Conservation (phyloP, 2,797 vertebrate species). For the Meriones psammophilus region DNA sequence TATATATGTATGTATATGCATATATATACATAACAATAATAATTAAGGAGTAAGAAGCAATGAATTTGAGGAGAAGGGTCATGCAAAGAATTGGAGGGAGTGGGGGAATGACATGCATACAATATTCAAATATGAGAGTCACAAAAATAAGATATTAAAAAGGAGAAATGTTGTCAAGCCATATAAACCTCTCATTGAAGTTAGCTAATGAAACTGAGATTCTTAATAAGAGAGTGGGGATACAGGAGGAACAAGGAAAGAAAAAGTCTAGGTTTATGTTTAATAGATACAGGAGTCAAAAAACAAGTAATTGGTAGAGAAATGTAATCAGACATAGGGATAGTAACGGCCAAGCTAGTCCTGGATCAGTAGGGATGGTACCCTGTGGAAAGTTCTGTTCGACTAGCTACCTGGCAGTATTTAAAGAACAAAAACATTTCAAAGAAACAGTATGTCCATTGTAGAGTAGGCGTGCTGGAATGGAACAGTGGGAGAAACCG, state of each 20-base stretch:
- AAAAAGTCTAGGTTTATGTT: neutral
- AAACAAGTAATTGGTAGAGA: neutral
- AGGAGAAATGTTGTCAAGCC: neutral
- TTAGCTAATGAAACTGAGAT: neutral
- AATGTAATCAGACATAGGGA: neutral
- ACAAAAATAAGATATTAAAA: neutral
- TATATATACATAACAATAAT: neutral
- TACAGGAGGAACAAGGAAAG: neutral
- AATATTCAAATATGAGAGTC: neutral
- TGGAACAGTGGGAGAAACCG: constrained; percentile 49
- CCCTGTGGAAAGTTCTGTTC: constrained; percentile 30
- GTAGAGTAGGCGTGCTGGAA: neutral
- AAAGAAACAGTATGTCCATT: constrained; percentile 59
- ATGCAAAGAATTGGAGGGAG: neutral
- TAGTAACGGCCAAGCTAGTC: neutral
- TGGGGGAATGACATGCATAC: no score
- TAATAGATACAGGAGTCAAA: neutral
- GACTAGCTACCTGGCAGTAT: neutral
- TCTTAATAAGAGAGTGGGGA: neutral
- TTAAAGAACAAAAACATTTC: constrained; percentile 60
- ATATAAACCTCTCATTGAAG: neutral
- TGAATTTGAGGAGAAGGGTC: neutral
- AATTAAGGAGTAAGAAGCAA: neutral
- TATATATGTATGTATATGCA: neutral
- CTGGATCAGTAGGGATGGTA: neutral